Conservation (phyloP, 2,888 invertebrate species). For the Drosophila bunnanda region DNA sequence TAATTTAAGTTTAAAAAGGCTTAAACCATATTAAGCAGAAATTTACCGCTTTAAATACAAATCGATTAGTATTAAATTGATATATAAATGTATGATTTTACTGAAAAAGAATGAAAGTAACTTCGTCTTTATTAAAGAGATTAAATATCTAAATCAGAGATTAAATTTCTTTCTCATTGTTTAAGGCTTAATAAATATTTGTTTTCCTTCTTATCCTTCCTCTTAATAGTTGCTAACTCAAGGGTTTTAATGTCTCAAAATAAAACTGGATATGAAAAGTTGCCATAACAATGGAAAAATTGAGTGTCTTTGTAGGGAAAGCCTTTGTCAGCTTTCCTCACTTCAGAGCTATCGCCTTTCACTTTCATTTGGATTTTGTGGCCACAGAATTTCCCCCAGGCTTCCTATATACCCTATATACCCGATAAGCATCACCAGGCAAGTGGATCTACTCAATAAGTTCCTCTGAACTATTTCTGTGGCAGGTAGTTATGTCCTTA, state of each 20-base stretch:
- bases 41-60: no score
- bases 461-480: neutral
- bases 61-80: neutral
- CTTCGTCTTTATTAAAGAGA: no score
- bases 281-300: neutral
- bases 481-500: neutral
- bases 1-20: neutral
- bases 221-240: neutral
- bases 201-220: neutral
- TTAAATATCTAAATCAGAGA: neutral
- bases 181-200: neutral
- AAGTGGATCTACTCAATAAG: neutral
- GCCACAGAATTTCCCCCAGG: neutral
- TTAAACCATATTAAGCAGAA: neutral
- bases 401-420: neutral
- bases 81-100: neutral
- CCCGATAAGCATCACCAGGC: neutral
- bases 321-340: slow-evolving; percentile 1
- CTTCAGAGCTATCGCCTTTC: slow-evolving; percentile 4
- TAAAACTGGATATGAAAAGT: slow-evolving; percentile 12
- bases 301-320: neutral
- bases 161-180: neutral
- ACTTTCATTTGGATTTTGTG: slow-evolving; percentile 3
- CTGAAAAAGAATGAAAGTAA: neutral
- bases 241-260: neutral